phyloP scores from a whole-genome alignment of 2,113 vertebrate genomes.

The Platysternon megacephalum region DNA sequence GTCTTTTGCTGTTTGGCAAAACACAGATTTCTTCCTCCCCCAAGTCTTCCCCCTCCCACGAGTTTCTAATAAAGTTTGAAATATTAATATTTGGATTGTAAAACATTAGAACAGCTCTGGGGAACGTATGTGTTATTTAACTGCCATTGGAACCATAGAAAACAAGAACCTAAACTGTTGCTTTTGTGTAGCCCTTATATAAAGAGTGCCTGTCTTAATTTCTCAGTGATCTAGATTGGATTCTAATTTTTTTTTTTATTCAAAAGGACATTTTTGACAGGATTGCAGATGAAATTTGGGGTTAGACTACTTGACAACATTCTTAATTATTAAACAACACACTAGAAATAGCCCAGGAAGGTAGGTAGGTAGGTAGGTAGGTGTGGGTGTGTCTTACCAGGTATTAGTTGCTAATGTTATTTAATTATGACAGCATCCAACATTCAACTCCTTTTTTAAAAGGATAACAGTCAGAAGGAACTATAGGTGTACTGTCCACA shows the following conservation, averaged over 20 bases:
- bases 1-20: not conserved
- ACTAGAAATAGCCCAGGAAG: not conserved
- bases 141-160: not conserved
- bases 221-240: not conserved
- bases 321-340: not conserved
- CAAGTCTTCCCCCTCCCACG: not conserved
- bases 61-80: not conserved
- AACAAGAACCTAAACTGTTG: not conserved
- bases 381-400: not conserved
- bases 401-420: slow-evolving; percentile 36
- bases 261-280: not conserved
- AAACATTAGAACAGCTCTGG: not conserved
- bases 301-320: slow-evolving; percentile 21
- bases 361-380: not conserved
- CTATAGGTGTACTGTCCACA: slow-evolving; percentile 31
- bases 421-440: not conserved
- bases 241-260: too few species aligned
- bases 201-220: not conserved
- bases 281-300: slow-evolving; percentile 35
- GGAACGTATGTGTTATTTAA: not conserved
- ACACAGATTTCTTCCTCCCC: not conserved
- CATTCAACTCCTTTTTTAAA: not conserved
- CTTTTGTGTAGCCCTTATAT: not conserved
- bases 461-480: not conserved
- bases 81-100: not conserved